Evolutionary conservation across 2,797 vertebrate species (phyloP), one percentile per base, ranked within the genome.

Genomic region (Sardinella longiceps): DNA sequence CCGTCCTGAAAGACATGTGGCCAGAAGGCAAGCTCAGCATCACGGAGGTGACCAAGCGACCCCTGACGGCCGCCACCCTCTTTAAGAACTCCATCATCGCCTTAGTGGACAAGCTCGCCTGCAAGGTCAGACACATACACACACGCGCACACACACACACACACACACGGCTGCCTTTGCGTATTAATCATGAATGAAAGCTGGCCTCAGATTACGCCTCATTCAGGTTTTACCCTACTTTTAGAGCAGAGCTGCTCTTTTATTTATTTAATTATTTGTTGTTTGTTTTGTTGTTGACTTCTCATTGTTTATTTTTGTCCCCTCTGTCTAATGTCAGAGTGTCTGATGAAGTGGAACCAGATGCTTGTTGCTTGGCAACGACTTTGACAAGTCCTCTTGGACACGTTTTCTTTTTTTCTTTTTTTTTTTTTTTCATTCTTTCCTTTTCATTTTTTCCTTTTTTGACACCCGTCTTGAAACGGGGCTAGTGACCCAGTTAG

Each of bases 61-160:
- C 98, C 0, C 92, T 95, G 88, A 98, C 98, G 0, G 96, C 98
- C 0, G 97, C 96, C 74, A 96, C 95, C 0, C 96, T 98, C 92
- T 99, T 99, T 93, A 98, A 97, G 92, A 98, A 96, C 94, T 99
- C 98, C 93, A 99, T 99, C 12, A 95, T 98, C 83, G 95, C 97
- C 0, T 88, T 99, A 84, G 96, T 98, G 85, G 97, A 97, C 82
- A 98, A 98, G 86, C 91, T 99, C 70, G 96, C 94, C 45, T 97
- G 96, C 90, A 99, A 99, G 97, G 98, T 99, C 91, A 87, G 91
- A 84, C 4, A 25, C 45, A 20, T 20, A 1, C 53, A 20, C 53
- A 56, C 53, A 30, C 63, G 37, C 28, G 15, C 30, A 37, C 63
- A 70, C 63, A 70, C 66, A 74, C 66, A 74, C 0, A 37, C 66